These are phyloP conservation scores for Aplidium turbinatum DNA, from an alignment of 23 tunicate genomes.

Conservation along the genomic window DNA sequence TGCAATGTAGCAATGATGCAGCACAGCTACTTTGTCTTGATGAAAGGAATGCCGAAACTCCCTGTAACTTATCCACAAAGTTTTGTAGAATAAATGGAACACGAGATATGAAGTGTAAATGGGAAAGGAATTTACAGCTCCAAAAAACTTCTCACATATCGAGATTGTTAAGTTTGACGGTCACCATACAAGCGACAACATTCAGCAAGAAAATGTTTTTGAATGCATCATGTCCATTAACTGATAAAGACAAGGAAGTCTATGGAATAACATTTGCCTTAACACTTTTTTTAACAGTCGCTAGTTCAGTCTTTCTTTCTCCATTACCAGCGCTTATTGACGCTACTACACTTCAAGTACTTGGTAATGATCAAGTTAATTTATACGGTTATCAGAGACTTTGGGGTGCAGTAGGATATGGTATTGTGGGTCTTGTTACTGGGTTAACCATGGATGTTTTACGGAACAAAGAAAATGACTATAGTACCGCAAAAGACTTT, in stretches of 20 bases:
- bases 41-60: too few relatives aligned
- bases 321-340: slow-evolving; percentile 42
- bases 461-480: too few relatives aligned
- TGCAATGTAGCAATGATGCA: too few relatives aligned
- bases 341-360: slow-evolving; percentile 35
- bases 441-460: not conserved
- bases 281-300: slow-evolving; percentile 20
- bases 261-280: slow-evolving; percentile 43
- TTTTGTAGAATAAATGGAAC: too few relatives aligned
- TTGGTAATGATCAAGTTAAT: slow-evolving; percentile 25
- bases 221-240: slow-evolving; percentile 2
- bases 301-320: slow-evolving; percentile 42
- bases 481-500: too few relatives aligned
- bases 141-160: too few relatives aligned
- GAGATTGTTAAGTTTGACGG: not conserved
- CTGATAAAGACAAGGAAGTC: slow-evolving; percentile 8
- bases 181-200: not conserved
- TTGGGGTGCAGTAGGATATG: slow-evolving; percentile 47
- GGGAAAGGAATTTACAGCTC: too few relatives aligned
- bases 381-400: slow-evolving; percentile 39
- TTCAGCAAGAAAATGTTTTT: not conserved
- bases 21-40: too few relatives aligned
- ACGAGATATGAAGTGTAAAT: too few relatives aligned
- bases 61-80: too few relatives aligned
- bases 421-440: slow-evolving; percentile 25